A percentile compares a stretch with the other conserved stretches of the same genome.
phyloP scores from a whole-genome alignment of 1,140 invertebrate species.

The Conus betulinus region DNA sequence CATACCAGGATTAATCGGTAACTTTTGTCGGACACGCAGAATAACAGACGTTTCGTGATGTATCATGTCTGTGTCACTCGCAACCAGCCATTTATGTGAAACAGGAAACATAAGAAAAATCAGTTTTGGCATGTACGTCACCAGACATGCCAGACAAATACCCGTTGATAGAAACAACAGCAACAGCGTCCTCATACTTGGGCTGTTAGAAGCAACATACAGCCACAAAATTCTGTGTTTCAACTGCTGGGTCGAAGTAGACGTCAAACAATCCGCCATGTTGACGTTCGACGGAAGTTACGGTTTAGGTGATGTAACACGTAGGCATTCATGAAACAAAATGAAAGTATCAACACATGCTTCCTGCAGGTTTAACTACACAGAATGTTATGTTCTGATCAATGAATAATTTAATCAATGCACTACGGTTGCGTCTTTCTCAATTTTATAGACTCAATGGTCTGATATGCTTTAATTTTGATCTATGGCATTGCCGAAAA shows the following conservation, averaged over 20 bases:
- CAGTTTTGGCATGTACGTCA: slow-evolving; percentile 15
- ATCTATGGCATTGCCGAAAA: neutral
- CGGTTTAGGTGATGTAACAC: neutral
- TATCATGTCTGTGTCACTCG: neutral
- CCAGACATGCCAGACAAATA: neutral
- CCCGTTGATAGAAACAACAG: neutral
- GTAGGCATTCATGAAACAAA: neutral
- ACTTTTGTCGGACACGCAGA: neutral
- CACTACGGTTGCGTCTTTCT: no score
- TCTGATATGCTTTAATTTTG: neutral
- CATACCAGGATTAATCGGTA: slow-evolving; percentile 5
- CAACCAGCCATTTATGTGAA: neutral
- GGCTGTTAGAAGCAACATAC: neutral
- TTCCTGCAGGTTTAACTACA: neutral
- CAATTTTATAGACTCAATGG: no score
- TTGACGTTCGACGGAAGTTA: slow-evolving; percentile 15
- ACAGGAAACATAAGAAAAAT: neutral
- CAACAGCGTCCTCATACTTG: slow-evolving; percentile 4
- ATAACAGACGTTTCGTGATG: slow-evolving; percentile 6
- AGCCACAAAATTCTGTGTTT: slow-evolving; percentile 4
- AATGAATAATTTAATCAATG: no score
- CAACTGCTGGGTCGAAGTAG: slow-evolving; percentile 9
- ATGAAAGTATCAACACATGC: neutral
- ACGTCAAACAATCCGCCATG: slow-evolving; percentile 23
- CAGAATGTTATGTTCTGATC: no score